These are phyloP conservation scores for Acrocephalus scirpaceus DNA, from an alignment of 2,797 vertebrate species.

Conservation along the genomic window DNA sequence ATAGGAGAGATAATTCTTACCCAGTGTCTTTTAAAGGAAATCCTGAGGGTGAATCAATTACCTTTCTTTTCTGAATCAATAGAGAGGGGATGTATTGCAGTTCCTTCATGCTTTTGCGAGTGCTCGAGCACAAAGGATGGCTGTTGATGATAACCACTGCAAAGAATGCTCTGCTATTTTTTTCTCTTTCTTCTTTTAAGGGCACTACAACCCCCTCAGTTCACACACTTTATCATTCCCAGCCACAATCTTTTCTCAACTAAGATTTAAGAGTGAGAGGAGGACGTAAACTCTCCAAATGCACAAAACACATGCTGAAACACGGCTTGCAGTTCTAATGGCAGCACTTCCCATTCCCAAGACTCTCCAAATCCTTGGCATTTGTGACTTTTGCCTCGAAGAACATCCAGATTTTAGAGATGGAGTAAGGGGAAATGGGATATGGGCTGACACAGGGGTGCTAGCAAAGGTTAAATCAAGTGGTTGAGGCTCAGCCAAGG, in stretches of 20 bases:
- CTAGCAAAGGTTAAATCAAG: slow-evolving; percentile 11
- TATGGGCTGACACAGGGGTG: not conserved
- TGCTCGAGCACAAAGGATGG: slow-evolving; percentile 46
- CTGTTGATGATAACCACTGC: slow-evolving; percentile 36
- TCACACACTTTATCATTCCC: slow-evolving; percentile 55
- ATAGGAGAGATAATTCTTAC: slow-evolving; percentile 35
- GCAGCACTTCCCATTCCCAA: not conserved
- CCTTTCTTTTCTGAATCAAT: slow-evolving; percentile 58
- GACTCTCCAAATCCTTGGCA: not conserved
- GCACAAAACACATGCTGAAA: not conserved
- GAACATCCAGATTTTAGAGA: not conserved
- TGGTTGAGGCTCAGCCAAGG: not conserved
- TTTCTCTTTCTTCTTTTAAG: slow-evolving; percentile 15
- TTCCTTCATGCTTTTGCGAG: not conserved
- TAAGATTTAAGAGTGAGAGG: slow-evolving; percentile 27
- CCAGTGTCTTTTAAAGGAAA: slow-evolving; percentile 54
- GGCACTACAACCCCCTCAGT: slow-evolving; percentile 16
- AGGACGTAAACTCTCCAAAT: not conserved
- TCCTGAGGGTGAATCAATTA: slow-evolving; percentile 62
- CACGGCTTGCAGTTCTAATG: not conserved
- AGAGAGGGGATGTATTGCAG: slow-evolving; percentile 45
- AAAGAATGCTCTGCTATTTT: slow-evolving; percentile 4
- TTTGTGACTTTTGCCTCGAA: not conserved
- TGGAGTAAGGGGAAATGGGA: not conserved
- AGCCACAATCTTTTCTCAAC: slow-evolving; percentile 25